Evolutionary conservation across 2,888 invertebrate genomes (phyloP).

Genomic region (Eubasilissa splendida): DNA sequence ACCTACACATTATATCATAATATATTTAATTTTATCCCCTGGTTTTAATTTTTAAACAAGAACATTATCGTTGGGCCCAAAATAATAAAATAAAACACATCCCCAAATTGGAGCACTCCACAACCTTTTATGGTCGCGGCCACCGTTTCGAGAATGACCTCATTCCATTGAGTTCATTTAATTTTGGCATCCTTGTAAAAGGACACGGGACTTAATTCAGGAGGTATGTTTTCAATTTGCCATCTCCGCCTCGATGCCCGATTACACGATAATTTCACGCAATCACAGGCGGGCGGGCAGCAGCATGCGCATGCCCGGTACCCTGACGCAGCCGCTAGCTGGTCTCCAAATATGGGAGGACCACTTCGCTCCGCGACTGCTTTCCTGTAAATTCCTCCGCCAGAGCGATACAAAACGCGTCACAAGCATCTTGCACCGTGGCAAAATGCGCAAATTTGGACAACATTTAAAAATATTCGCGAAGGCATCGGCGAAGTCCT

Average conservation of each 20-base stretch:
- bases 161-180: not conserved
- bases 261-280: conserved; percentile 35
- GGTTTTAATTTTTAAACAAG: too few relatives aligned
- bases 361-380: conserved; percentile 22
- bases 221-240: conserved; percentile 35
- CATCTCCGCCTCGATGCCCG: conserved; percentile 28
- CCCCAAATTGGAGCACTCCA: too few relatives aligned
- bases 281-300: conserved; percentile 13
- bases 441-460: too few relatives aligned
- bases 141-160: conserved; percentile 3
- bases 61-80: too few relatives aligned
- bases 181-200: conserved; percentile 26
- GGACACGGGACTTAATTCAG: conserved; percentile 16
- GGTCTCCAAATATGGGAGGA: conserved; percentile 26
- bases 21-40: too few relatives aligned
- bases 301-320: not conserved
- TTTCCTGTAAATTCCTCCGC: conserved; percentile 23
- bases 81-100: too few relatives aligned
- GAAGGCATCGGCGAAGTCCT: not conserved
- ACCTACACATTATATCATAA: too few relatives aligned
- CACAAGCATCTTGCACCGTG: not conserved
- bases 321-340: not conserved
- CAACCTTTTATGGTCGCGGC: conserved; percentile 4
- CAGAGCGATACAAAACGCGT: not conserved
- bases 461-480: too few relatives aligned